Conservation (phyloP, 2,113 vertebrate species). For the Cygnus buccinator region DNA sequence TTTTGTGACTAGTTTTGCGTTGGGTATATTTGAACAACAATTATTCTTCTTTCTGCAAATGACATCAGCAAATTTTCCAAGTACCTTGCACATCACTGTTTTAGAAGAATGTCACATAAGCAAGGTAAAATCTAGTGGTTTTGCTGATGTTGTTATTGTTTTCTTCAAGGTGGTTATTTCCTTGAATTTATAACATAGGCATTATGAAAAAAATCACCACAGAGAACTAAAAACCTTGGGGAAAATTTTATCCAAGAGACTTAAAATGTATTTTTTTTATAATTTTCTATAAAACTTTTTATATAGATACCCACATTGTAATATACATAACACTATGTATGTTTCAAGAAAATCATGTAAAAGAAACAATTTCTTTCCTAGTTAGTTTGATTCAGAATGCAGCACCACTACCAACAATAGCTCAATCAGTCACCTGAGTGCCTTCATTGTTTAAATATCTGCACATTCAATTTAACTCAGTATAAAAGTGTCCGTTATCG, state of each 20-base stretch:
- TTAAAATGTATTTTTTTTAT: not conserved
- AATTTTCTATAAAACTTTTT: not conserved
- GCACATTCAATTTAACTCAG: slow-evolving; percentile 6
- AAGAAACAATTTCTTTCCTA: not conserved
- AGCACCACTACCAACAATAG: not conserved
- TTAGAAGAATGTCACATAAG: not conserved
- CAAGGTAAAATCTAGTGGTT: not conserved
- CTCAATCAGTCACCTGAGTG: not conserved
- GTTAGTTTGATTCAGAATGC: not conserved
- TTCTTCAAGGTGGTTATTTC: not conserved
- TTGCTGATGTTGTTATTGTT: not conserved
- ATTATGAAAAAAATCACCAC: not conserved
- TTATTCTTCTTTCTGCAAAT: not conserved
- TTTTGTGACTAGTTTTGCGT: not conserved
- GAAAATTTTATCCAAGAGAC: not conserved
- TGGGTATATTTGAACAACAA: not conserved
- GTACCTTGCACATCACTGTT: not conserved
- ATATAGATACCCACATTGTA: not conserved
- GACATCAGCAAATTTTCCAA: not conserved
- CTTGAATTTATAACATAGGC: not conserved
- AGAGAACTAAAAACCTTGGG: not conserved
- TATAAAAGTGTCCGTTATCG: slow-evolving; percentile 6
- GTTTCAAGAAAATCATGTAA: not conserved
- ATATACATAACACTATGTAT: not conserved
- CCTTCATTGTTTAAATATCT: slow-evolving; percentile 31